Base-by-base conservation (phyloP, 2,797 vertebrate genomes). In the Sebastolobus alascanus region DNA sequence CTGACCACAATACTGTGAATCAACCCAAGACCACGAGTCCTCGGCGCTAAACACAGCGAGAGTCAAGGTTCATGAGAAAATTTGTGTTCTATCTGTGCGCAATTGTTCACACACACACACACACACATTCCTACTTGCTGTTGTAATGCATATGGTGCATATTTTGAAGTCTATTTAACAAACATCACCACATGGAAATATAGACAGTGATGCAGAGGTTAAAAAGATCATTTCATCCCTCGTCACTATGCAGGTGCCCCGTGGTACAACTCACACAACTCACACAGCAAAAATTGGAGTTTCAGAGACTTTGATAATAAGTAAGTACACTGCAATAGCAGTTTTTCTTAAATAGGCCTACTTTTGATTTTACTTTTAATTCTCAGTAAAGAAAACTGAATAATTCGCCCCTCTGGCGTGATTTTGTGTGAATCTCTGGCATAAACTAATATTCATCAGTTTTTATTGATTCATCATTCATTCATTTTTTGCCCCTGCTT, bases 21-120 rank as follows among this genome's bases (percentile, higher is more conserved):
- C 86, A 81, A 74, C 37, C 56, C 86, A 89, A 84, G 82, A 84
- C 59, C 82, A 83, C 61, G 20, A 71, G 77, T 82, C 80, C 43
- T 74, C 50, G 38, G 54, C 37, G 35, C 77, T 76, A 83, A 89
- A 85, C 87, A 79, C 87, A 85, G 90, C 59, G 55, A 58, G 89
- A 87, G 89, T 90, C 89, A 90, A 89, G 86, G 91, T 80, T 91
- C 90, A 93, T 94, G 92, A 92, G 92, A 93, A 94, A 88, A 87
- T 74, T 25, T 83, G 79, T 43, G 74, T 50, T 79, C 73, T 40
- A 58, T 83, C 58, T 73, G 56, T 46, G 80, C 61, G 54, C 71
- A 55, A 77, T 59, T 55, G 64, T 80, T 77, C 68, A 66, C 27
- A 64, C 52, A 69, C 16, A n/a, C n/a, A 56, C 60, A 40, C 59